phyloP scores from a whole-genome alignment of 2,888 invertebrate species.

The Andrena hattorfiana region DNA sequence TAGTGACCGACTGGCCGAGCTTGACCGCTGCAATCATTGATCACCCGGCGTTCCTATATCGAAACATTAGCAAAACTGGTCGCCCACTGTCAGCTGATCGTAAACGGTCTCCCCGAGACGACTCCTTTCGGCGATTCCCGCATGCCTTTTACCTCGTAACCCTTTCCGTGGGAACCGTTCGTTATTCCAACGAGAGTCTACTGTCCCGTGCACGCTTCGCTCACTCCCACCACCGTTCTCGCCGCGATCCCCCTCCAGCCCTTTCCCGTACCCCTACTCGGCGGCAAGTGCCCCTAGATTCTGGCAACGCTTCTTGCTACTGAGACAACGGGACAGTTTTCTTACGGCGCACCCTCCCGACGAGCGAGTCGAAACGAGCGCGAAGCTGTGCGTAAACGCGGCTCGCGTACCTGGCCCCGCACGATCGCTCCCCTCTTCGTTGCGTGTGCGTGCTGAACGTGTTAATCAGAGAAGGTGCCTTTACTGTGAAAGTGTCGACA shows the following conservation, averaged over 20 bases:
- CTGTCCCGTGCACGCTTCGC: conserved; percentile 46
- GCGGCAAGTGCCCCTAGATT: conserved; percentile 56
- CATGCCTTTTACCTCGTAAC: not conserved
- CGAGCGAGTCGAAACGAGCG: conserved; percentile 43
- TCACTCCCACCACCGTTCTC: conserved; percentile 12
- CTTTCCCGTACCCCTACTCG: conserved; percentile 16
- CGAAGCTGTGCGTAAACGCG: conserved; percentile 38
- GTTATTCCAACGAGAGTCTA: conserved; percentile 29
- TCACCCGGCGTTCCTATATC: not conserved
- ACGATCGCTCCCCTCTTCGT: conserved; percentile 1
- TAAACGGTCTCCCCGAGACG: not conserved
- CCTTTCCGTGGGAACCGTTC: conserved; percentile 14
- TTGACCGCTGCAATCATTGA: not conserved
- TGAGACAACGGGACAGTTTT: conserved; percentile 69
- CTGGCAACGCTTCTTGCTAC: conserved; percentile 57
- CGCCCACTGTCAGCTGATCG: conserved; percentile 1
- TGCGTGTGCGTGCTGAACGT: conserved; percentile 37
- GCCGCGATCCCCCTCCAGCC: conserved; percentile 10
- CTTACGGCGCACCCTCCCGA: conserved; percentile 69
- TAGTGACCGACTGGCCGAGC: not conserved
- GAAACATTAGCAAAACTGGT: not conserved
- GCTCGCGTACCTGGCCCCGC: conserved; percentile 2
- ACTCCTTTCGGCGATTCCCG: conserved; percentile 6
- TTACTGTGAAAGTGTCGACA: conserved; percentile 56
- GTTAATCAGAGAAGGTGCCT: conserved; percentile 48